These are phyloP conservation scores for Lasiurus cinereus DNA, from an alignment of 2,113 vertebrate species.

Conservation along the genomic window DNA sequence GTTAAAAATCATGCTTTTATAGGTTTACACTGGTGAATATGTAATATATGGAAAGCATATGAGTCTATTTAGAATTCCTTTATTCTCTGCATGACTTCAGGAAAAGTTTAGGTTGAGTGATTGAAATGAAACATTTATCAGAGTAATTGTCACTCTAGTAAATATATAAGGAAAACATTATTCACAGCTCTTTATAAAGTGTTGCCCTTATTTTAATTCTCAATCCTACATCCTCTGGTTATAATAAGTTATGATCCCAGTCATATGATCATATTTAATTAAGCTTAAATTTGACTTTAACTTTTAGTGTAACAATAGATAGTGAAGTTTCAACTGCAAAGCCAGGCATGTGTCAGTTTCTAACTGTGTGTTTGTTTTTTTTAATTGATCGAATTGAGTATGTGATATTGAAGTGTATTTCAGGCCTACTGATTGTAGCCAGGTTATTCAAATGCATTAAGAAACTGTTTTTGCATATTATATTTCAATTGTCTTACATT, in stretches of 20 bases:
- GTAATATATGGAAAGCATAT: not conserved
- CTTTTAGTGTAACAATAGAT: not conserved
- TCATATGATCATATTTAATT: not conserved
- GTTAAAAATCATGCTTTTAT: slow-evolving; percentile 34
- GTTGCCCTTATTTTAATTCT: slow-evolving; percentile 12
- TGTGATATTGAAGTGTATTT: not conserved
- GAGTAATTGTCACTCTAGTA: slow-evolving; percentile 63
- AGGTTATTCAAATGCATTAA: not conserved
- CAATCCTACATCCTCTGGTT: slow-evolving; percentile 7
- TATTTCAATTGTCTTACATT: not conserved
- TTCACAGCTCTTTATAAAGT: not conserved
- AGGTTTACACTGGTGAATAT: not conserved
- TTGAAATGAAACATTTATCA: slow-evolving; percentile 31
- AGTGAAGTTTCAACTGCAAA: not conserved
- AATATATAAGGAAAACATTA: slow-evolving; percentile 45
- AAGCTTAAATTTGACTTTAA: not conserved
- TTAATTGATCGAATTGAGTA: not conserved
- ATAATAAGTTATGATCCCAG: not conserved
- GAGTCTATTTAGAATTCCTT: not conserved
- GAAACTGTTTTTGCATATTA: not conserved
- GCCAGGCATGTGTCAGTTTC: not conserved
- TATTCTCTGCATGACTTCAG: not conserved
- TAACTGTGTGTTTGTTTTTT: not conserved
- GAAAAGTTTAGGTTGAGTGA: not conserved
- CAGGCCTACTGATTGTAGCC: not conserved